Evolutionary conservation across 1,140 invertebrate species (phyloP).

Genomic region (Drosophila auraria): DNA sequence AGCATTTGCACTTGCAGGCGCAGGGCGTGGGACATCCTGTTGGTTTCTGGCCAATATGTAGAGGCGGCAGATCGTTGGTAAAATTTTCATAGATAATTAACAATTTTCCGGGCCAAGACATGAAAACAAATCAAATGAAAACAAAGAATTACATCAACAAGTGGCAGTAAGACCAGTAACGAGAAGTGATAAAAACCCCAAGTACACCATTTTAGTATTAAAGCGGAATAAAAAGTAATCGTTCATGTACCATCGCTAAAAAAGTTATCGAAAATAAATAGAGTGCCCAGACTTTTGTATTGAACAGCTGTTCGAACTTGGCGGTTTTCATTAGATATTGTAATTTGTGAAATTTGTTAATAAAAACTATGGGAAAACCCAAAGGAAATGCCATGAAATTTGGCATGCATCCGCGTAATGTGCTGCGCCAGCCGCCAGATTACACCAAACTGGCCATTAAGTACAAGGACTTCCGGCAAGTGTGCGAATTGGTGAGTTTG

Average conservation of each 20-base stretch:
- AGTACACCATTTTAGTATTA: too few relatives aligned
- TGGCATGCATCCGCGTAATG: slow-evolving; percentile 94
- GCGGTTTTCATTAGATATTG: slow-evolving; percentile 15
- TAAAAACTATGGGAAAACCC: slow-evolving; percentile 38
- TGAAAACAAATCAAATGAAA: slow-evolving; percentile 19
- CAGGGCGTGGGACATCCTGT: slow-evolving; percentile 21
- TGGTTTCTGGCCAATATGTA: neutral
- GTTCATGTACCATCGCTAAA: neutral
- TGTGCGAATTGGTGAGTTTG: slow-evolving; percentile 87
- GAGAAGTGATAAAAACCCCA: too few relatives aligned
- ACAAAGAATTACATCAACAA: slow-evolving; percentile 27
- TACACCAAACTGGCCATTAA: slow-evolving; percentile 91
- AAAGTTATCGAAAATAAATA: neutral
- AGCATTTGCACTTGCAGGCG: slow-evolving; percentile 49
- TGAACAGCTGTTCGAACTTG: slow-evolving; percentile 18
- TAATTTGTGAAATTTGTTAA: neutral
- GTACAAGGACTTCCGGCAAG: slow-evolving; percentile 92
- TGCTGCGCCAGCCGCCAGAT: slow-evolving; percentile 91
- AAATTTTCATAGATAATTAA: slow-evolving; percentile 39
- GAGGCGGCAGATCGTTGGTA: slow-evolving; percentile 14
- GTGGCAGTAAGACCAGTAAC: slow-evolving; percentile 14
- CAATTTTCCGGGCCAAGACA: slow-evolving; percentile 50
- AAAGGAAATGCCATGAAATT: slow-evolving; percentile 28
- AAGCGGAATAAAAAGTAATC: neutral
- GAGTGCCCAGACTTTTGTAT: neutral